Conservation (phyloP, 2,113 vertebrate species). For the Aptenodytes patagonicus region DNA sequence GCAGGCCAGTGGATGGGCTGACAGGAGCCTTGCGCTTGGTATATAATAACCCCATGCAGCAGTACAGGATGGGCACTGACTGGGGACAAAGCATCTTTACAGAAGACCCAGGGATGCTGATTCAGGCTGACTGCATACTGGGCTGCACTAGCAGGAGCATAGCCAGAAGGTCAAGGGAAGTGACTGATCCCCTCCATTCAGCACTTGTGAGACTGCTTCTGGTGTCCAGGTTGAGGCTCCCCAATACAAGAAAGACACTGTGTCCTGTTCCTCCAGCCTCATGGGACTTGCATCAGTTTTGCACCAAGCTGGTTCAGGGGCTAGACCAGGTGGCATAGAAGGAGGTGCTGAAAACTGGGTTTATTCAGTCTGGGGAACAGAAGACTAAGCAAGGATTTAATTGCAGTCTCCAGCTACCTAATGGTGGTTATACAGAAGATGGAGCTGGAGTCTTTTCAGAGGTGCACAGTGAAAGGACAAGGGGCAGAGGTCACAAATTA, state of each 20-base stretch:
- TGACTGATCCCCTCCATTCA: not conserved
- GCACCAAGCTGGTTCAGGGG: not conserved
- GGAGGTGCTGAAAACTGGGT: not conserved
- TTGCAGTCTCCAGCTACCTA: not conserved
- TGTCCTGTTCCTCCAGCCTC: not conserved
- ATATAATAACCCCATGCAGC: not conserved
- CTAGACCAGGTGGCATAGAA: not conserved
- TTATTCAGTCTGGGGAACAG: not conserved
- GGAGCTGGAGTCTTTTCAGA: not conserved
- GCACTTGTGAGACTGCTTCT: not conserved
- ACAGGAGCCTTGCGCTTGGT: not conserved
- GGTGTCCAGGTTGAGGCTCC: not conserved
- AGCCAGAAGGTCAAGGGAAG: not conserved
- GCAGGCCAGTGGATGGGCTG: not conserved
- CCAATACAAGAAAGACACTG: not conserved
- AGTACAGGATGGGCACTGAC: not conserved
- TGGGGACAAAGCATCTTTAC: not conserved
- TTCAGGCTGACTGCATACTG: not conserved
- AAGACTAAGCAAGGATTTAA: not conserved
- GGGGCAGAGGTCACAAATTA: not conserved
- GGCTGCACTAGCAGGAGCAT: not conserved
- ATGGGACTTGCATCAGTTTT: not conserved
- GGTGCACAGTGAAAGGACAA: not conserved
- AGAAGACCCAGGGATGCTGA: not conserved
- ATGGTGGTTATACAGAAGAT: not conserved